Evolutionary conservation across 2,888 invertebrate genomes (phyloP).

Genomic region (Sesamia inferens): DNA sequence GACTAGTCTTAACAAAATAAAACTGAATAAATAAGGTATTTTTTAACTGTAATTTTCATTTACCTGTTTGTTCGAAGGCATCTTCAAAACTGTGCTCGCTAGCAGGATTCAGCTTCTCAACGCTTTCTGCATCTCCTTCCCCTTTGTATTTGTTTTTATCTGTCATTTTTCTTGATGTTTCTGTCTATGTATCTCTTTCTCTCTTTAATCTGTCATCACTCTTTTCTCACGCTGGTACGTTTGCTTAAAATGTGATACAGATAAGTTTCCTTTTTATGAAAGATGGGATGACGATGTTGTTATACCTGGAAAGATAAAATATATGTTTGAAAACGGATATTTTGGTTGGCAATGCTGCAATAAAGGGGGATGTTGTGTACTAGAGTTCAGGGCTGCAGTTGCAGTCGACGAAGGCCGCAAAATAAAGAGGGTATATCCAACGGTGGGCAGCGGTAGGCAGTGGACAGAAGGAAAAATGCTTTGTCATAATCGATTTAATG

Average conservation of each 20-base stretch:
- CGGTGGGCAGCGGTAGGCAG: no score
- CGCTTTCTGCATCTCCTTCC: conserved; percentile 69
- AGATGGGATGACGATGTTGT: not conserved
- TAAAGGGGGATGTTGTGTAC: not conserved
- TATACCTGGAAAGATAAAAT: conserved; percentile 11
- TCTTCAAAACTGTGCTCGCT: conserved; percentile 82
- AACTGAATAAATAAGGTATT: not conserved
- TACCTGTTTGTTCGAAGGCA: conserved; percentile 85
- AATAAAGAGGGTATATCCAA: not conserved
- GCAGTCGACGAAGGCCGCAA: no score
- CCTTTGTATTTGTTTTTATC: conserved; percentile 64
- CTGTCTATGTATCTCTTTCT: not conserved
- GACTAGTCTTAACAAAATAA: not conserved
- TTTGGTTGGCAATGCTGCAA: not conserved
- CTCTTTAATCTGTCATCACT: conserved; percentile 42
- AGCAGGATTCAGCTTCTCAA: conserved; percentile 62
- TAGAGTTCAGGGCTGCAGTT: no score
- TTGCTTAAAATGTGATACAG: not conserved
- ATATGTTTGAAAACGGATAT: not conserved
- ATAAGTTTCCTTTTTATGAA: not conserved
- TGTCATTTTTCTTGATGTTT: conserved; percentile 56
- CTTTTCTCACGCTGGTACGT: not conserved
- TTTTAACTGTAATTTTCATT: conserved; percentile 32
- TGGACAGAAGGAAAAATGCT: not conserved
- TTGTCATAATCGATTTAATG: not conserved